Evolutionary conservation across 2,797 vertebrate species (phyloP), one percentile per base, ranked within the genome.

Genomic region (Acipenser ruthenus): DNA sequence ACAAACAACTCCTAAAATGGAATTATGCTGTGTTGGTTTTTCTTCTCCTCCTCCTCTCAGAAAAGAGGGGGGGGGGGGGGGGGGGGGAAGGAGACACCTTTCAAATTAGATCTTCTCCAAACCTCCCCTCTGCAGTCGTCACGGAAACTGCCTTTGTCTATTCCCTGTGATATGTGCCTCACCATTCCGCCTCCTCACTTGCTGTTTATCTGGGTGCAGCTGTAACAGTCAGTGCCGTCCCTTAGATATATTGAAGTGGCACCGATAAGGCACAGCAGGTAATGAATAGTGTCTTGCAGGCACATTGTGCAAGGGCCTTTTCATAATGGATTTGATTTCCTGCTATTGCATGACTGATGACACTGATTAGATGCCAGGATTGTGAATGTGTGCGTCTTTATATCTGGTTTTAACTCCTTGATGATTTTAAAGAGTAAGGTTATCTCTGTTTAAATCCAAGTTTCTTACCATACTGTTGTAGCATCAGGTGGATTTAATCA

Each of bases 91-190:
- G 37, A 18, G 9, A 9, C 8, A 9, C 60, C 18, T 62, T 7
- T 6, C 60, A 47, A 62, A 10, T 62, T 62, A 9, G 6, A 62
- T 0, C 1, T 23, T 62, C 18, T 62, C 1, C 55, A n/a, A 7
- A 11, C 6, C 6, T 9, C 18, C 60, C 6, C 3, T 37, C 60
- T 37, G 15, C 15, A 11, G 12, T 60, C 13, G 6, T 5, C 18
- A 62, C 18, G 11, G 60, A 62, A 37, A 62, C 18, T 10, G 7
- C 60, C 11, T 9, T 62, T 10, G 10, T 62, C 55, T 18, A 48
- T 37, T 62, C n/a, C 18, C 60, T 7, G 47, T 62, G 60, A 62
- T 62, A 4, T 23, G 60, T 62, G 60, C 60, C 60, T n/a, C 55
- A n/a, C 55, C 55, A 58, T n/a, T n/a, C 55, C 15, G 12, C 12